Base-by-base conservation (phyloP, 2,888 invertebrate species). In the Diaphora mendica region DNA sequence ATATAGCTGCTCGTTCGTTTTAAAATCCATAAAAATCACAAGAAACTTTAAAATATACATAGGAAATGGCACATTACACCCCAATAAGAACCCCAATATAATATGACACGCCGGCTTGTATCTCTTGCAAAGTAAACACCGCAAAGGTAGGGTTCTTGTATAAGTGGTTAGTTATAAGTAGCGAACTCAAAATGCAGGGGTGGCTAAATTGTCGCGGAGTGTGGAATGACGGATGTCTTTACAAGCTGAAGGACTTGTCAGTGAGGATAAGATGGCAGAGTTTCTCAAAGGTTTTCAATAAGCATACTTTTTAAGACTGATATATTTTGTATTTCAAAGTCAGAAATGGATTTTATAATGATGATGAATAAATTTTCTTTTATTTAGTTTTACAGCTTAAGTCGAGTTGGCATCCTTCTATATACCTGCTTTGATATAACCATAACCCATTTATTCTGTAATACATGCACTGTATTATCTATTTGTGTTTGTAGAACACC, bases 141-240 rank as follows among this genome's bases (percentile, higher is more conserved):
- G 20, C 13, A 44, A 71, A 42, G 26, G 17, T 39, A 68, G 62
- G 73, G 89, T 73, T 91, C 89, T 84, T 3, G 7, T 35, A 77
- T 80, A 68, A 74, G 3, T 91, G 88, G 92, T 73, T 73, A 72
- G 75, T 74, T 85, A 81, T 89, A 88, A 91, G 89, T 89, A 88
- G 88, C 88, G 86, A 82, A 84, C 79, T 86, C 84, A 88, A 88
- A 88, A 89, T 83, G 80, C 80, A 81, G 84, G 95, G 94, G 93
- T 87, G 88, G 88, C 82, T 90, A 89, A 91, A 92, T 91, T 83
- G 89, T 87, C 82, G 83, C 80, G 76, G 86, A 87, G 92, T 89
- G 92, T 88, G 81, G 94, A 93, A 94, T 95, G 95, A 95, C 92
- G 92, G 92, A 95, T 95, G 93, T 91, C 93, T 95, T 94, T 94